Evolutionary conservation across 2,888 invertebrate genomes (phyloP).

Genomic region (Chalcis sispes): DNA sequence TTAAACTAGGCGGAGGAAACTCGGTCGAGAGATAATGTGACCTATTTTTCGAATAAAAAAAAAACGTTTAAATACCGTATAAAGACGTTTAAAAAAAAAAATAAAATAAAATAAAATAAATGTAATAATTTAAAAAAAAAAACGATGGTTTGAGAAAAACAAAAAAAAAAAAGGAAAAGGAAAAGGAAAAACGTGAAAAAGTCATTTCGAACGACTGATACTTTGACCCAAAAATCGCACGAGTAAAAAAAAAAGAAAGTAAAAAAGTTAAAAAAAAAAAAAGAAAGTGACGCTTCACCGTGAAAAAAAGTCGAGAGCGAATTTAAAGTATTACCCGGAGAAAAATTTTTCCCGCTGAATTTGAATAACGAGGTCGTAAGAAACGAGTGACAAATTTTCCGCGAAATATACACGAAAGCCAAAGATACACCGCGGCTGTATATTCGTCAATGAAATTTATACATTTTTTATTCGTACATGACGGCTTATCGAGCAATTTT

Average conservation of each 20-base stretch:
- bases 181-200: background rate
- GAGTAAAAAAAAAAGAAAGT: background rate
- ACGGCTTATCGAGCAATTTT: no score
- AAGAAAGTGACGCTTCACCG: no score
- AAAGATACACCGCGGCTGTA: no score
- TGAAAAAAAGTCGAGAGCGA: no score
- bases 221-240: no score
- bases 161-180: background rate
- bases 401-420: no score
- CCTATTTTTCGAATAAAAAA: slow-evolving; percentile 21
- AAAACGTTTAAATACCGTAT: background rate
- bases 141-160: no score
- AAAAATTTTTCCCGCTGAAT: background rate
- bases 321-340: background rate
- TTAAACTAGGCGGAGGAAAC: background rate
- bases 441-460: no score
- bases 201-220: background rate
- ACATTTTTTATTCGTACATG: no score
- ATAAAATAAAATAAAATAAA: background rate
- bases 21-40: slow-evolving; percentile 8
- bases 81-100: background rate
- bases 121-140: no score
- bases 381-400: slow-evolving; percentile 2
- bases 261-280: background rate
- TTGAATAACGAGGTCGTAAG: slow-evolving; percentile 12